phyloP scores from a whole-genome alignment of 1,140 invertebrate species.

The Nephila pilipes region DNA sequence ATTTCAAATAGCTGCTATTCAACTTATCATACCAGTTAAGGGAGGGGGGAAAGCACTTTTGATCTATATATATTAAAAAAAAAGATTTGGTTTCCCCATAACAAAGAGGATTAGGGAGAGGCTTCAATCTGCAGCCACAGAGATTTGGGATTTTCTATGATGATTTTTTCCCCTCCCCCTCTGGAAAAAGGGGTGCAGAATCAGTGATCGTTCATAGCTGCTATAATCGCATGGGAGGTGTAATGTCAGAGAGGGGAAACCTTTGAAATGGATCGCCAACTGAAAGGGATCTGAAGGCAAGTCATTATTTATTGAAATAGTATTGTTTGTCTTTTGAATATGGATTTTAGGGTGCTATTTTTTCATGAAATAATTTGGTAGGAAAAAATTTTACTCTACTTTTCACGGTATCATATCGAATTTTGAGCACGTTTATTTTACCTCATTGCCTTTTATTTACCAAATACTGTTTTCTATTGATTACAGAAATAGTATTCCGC shows the following conservation, averaged over 20 bases:
- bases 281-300: not conserved
- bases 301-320: slow-evolving; percentile 4
- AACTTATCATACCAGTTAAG: not conserved
- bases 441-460: no score
- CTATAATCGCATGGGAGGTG: not conserved
- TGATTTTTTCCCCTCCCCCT: not conserved
- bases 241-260: not conserved
- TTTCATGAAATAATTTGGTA: not conserved
- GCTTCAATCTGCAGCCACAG: not conserved
- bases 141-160: slow-evolving; percentile 18
- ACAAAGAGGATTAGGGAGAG: not conserved
- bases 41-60: not conserved
- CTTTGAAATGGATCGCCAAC: not conserved
- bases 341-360: not conserved
- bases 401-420: no score
- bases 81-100: not conserved
- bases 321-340: not conserved
- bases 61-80: not conserved
- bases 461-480: no score
- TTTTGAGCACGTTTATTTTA: no score
- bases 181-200: not conserved
- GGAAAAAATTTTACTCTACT: no score
- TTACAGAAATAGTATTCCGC: no score
- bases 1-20: not conserved
- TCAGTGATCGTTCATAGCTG: not conserved